Percentiles rank a stretch among this genome's conserved stretches.
Conservation (phyloP, 2,888 invertebrate species). For the Thalpophila matura region DNA sequence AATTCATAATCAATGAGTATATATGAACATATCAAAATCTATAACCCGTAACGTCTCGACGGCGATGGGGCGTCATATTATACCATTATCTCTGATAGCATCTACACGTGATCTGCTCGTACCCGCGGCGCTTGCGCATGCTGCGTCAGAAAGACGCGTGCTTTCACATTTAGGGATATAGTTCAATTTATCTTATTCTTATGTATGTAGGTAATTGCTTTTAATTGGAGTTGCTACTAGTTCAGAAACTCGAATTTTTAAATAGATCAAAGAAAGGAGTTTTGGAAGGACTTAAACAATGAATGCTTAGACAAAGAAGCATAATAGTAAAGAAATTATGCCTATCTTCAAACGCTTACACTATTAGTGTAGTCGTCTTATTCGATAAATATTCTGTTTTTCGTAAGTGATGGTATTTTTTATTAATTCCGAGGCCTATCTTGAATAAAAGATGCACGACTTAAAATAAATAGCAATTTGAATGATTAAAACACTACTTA, state of each 20-base stretch:
- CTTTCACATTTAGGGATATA: constrained; percentile 54
- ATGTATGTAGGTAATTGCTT: background rate
- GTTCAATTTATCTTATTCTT: background rate
- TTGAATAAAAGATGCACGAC: constrained; percentile 2
- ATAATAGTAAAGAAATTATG: too few species aligned
- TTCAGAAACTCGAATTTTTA: background rate
- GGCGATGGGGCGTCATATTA: constrained; percentile 76
- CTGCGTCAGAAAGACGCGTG: constrained; percentile 49
- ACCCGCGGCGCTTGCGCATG: constrained; percentile 61
- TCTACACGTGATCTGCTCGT: constrained; percentile 74
- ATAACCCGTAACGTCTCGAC: constrained; percentile 69
- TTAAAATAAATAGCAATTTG: constrained; percentile 10
- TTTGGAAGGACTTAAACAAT: too few species aligned
- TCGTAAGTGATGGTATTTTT: background rate
- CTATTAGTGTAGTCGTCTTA: too few species aligned
- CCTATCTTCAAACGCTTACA: too few species aligned
- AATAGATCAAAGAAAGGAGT: too few species aligned
- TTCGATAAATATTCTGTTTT: too few species aligned
- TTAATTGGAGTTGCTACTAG: background rate
- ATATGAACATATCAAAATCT: constrained; percentile 64
- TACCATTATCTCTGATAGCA: constrained; percentile 76
- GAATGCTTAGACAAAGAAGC: too few species aligned
- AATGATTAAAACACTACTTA: constrained; percentile 4
- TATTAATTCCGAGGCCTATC: background rate
- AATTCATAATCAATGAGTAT: constrained; percentile 12